These are phyloP conservation scores for Arvicanthis niloticus DNA, from an alignment of 2,113 vertebrate genomes.

Conservation along the genomic window DNA sequence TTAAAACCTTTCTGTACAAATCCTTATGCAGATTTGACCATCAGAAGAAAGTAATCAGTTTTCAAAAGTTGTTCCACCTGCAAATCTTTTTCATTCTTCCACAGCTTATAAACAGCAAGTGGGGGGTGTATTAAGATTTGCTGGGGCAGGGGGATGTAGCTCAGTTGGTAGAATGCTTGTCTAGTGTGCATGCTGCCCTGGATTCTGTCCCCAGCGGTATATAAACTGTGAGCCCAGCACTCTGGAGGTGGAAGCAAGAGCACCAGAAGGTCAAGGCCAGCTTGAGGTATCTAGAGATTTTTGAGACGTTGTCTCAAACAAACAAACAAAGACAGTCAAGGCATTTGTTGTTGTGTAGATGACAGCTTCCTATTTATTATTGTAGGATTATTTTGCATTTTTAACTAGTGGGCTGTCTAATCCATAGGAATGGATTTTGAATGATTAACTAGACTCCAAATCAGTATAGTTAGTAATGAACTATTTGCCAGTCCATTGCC, in stretches of 20 bases:
- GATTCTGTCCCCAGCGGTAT: background rate
- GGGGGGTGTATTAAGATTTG: background rate
- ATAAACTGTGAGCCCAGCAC: background rate
- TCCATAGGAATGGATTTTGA: slow-evolving; percentile 50
- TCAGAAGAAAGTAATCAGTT: slow-evolving; percentile 43
- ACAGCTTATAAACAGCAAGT: background rate
- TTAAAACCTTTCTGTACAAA: background rate
- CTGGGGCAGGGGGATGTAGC: background rate
- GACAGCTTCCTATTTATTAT: background rate
- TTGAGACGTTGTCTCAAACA: background rate
- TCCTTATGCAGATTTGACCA: background rate
- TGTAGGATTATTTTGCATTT: slow-evolving; percentile 55
- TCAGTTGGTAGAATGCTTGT: background rate
- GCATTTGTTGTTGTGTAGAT: background rate
- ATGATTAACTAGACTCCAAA: background rate
- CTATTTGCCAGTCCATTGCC: background rate
- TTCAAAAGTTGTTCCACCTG: slow-evolving; percentile 33
- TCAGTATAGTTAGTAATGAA: background rate
- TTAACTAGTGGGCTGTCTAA: slow-evolving; percentile 34
- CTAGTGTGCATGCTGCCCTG: background rate
- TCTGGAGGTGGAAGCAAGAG: background rate
- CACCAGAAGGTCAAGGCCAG: background rate
- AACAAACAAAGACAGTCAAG: background rate
- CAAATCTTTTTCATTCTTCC: slow-evolving; percentile 52
- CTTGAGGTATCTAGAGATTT: background rate